A percentile compares a stretch with the other conserved stretches of the same genome.
Evolutionary conservation across 1,140 invertebrate genomes (phyloP).

Genomic region (Marisa cornuarietis): DNA sequence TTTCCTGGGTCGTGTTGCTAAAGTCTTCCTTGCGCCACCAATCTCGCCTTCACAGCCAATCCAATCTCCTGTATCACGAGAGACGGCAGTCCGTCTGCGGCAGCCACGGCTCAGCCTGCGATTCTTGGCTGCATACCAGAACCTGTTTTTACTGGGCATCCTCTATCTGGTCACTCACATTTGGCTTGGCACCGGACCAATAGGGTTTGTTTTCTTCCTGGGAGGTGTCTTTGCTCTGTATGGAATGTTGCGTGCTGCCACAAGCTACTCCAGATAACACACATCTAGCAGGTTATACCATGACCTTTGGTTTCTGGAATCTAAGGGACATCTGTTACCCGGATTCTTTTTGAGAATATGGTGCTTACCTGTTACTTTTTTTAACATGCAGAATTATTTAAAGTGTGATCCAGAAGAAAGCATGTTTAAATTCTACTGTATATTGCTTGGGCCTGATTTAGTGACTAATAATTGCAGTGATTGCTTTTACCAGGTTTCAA

Average conservation of each 20-base stretch:
- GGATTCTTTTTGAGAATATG: no score
- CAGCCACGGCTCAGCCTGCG: constrained; percentile 79
- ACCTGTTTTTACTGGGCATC: constrained; percentile 64
- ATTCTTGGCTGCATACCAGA: constrained; percentile 74
- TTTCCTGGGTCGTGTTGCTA: constrained; percentile 73
- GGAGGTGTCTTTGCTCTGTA: constrained; percentile 9
- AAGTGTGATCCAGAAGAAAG: no score
- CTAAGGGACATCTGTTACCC: no score
- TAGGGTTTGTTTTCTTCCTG: constrained; percentile 22
- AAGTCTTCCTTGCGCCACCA: constrained; percentile 75
- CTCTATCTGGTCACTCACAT: constrained; percentile 45
- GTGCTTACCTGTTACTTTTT: no score
- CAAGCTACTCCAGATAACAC: constrained; percentile 1
- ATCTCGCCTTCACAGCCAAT: constrained; percentile 63
- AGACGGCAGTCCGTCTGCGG: constrained; percentile 69
- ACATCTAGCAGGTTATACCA: no score
- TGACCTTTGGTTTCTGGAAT: no score
- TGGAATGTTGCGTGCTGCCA: background rate
- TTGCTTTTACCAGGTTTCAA: no score
- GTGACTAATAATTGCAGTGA: no score
- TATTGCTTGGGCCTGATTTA: no score
- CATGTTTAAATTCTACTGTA: no score
- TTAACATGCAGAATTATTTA: no score
- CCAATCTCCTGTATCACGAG: constrained; percentile 69
- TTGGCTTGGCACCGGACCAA: constrained; percentile 21